A percentile compares a stretch with the other conserved stretches of the same genome.
phyloP scores from a whole-genome alignment of 2,888 invertebrate species.

The Thera obeliscata region DNA sequence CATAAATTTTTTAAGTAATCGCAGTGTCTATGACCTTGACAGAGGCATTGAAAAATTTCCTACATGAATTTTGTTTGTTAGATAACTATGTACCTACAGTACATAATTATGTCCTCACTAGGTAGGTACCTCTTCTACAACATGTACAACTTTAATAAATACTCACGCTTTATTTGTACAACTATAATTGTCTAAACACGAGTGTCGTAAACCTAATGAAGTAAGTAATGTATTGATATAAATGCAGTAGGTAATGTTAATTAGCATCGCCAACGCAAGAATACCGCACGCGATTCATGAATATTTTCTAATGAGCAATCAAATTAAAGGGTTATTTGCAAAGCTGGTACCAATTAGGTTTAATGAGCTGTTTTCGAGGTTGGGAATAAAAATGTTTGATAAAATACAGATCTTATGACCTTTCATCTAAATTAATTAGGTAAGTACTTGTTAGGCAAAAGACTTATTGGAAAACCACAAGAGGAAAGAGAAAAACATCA shows the following conservation, averaged over 20 bases:
- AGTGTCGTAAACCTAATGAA: slow-evolving; percentile 28
- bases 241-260: slow-evolving; percentile 47
- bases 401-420: neutral
- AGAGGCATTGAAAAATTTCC: too few species aligned
- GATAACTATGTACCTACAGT: too few species aligned
- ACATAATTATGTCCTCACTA: too few species aligned
- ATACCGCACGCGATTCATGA: slow-evolving; percentile 31
- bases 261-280: slow-evolving; percentile 40
- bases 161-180: slow-evolving; percentile 25
- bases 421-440: neutral
- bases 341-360: slow-evolving; percentile 26
- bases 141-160: slow-evolving; percentile 22
- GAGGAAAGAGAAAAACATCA: too few species aligned
- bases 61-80: too few species aligned
- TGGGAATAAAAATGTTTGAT: slow-evolving; percentile 14
- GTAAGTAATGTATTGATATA: slow-evolving; percentile 41
- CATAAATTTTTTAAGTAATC: too few species aligned
- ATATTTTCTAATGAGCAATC: slow-evolving; percentile 31
- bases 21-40: too few species aligned
- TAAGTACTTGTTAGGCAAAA: neutral
- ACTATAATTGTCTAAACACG: slow-evolving; percentile 22
- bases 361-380: slow-evolving; percentile 24
- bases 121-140: neutral
- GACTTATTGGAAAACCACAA: too few species aligned
- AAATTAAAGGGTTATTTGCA: slow-evolving; percentile 27